A percentile compares a stretch with the other conserved stretches of the same genome.
phyloP scores from a whole-genome alignment of 2,797 vertebrate genomes.

The Gymnocypris eckloni region DNA sequence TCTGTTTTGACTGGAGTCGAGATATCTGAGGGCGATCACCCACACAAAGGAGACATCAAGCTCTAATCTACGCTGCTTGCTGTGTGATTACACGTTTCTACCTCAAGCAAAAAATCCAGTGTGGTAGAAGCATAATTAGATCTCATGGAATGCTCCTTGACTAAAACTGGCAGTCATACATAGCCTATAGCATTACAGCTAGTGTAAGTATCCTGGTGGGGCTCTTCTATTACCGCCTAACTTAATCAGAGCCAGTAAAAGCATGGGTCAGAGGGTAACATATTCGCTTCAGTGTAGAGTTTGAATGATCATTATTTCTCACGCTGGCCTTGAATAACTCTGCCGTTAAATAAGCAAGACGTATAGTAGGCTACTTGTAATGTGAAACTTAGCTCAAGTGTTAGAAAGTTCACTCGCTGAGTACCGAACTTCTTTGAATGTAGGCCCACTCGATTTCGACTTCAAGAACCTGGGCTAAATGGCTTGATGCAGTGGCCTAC shows the following conservation, averaged over 20 bases:
- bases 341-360: conserved; percentile 40
- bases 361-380: conserved; percentile 46
- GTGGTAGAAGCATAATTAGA: conserved; percentile 53
- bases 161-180: conserved; percentile 46
- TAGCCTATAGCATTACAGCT: conserved; percentile 40
- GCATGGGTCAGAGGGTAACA: conserved; percentile 48
- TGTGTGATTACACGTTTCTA: conserved; percentile 55
- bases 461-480: conserved; percentile 31
- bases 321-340: conserved; percentile 34
- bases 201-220: conserved; percentile 41
- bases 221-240: conserved; percentile 53
- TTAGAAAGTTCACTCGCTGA: conserved; percentile 54
- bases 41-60: conserved; percentile 54
- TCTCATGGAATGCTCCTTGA: conserved; percentile 38
- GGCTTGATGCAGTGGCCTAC: conserved; percentile 43
- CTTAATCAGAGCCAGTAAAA: conserved; percentile 52
- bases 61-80: conserved; percentile 55
- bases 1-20: conserved; percentile 49
- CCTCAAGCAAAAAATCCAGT: conserved; percentile 49
- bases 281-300: conserved; percentile 38
- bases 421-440: conserved; percentile 33
- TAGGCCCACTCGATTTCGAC: conserved; percentile 32
- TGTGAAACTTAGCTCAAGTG: conserved; percentile 46
- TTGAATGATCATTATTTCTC: conserved; percentile 48
- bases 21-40: conserved; percentile 61